phyloP scores from a whole-genome alignment of 92 coral and sea anemone genomes.

The Actinostola sp. region DNA sequence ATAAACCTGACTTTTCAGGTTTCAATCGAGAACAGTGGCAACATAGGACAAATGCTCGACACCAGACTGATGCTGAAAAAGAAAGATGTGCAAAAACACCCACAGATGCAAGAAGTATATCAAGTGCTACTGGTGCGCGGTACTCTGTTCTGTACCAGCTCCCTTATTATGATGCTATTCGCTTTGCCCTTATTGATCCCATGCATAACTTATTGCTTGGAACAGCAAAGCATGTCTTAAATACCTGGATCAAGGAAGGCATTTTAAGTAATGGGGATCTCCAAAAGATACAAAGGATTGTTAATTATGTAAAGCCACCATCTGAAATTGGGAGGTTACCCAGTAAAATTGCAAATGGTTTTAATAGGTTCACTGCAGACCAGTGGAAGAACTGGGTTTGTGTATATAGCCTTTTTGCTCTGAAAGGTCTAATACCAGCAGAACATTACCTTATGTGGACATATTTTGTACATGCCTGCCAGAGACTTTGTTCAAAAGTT shows the following conservation, averaged over 20 bases:
- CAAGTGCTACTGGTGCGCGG: conserved; percentile 41
- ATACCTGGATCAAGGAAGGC: conserved; percentile 39
- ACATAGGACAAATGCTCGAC: conserved; percentile 33
- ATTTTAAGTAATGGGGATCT: conserved; percentile 19
- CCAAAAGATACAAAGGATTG: conserved; percentile 42
- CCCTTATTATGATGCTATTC: conserved; percentile 66
- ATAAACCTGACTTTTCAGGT: conserved; percentile 59
- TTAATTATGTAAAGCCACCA: conserved; percentile 31
- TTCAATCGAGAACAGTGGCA: conserved; percentile 57
- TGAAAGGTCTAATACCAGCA: conserved; percentile 52
- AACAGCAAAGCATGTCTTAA: conserved; percentile 62
- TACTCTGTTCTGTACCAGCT: conserved; percentile 41
- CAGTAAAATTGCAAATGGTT: conserved; percentile 36
- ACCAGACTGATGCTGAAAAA: conserved; percentile 61
- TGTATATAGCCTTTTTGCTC: conserved; percentile 53
- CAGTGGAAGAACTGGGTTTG: conserved; percentile 65
- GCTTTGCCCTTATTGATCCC: conserved; percentile 59
- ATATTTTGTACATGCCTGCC: too few species aligned
- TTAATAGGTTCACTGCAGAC: conserved; percentile 67
- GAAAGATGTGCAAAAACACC: conserved; percentile 36
- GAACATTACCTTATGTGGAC: too few species aligned
- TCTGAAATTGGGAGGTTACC: too few species aligned
- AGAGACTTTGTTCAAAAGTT: too few species aligned
- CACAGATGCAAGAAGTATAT: conserved; percentile 17
- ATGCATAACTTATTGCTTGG: conserved; percentile 70